Conservation (phyloP, 64 coral and sea anemone genomes). For the Acropora yongei region DNA sequence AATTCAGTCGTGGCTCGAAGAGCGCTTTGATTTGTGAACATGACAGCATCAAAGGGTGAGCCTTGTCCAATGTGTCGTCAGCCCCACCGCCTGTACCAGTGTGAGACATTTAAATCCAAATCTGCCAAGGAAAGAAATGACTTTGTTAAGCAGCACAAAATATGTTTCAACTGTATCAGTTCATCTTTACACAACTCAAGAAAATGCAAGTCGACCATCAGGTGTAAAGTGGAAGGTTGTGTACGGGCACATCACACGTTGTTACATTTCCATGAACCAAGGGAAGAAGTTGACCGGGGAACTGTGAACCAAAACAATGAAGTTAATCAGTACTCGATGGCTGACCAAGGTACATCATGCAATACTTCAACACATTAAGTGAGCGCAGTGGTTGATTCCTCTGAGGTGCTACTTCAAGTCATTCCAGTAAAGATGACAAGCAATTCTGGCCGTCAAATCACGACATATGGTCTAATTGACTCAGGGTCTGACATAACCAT, state of each 20-base stretch:
- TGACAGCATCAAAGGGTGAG: not conserved
- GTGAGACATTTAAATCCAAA: conserved; percentile 61
- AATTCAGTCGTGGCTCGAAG: too few species aligned
- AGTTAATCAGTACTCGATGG: not conserved
- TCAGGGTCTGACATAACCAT: conserved; percentile 65
- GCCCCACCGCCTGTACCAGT: conserved; percentile 30
- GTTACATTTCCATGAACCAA: conserved; percentile 36
- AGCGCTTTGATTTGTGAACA: too few species aligned
- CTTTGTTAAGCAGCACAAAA: not conserved
- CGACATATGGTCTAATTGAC: conserved; percentile 64
- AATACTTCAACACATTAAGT: conserved; percentile 7
- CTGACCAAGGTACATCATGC: not conserved
- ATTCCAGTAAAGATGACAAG: conserved; percentile 54
- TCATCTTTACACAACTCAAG: too few species aligned
- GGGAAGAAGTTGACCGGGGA: not conserved
- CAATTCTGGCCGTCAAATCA: conserved; percentile 20
- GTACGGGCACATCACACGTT: conserved; percentile 48
- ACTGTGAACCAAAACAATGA: not conserved
- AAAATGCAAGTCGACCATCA: too few species aligned
- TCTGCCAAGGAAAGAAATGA: conserved; percentile 34
- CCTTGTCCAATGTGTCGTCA: conserved; percentile 12
- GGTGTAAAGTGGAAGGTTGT: too few species aligned
- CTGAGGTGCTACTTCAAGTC: conserved; percentile 52
- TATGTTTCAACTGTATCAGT: too few species aligned
- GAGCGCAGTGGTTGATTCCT: not conserved